phyloP scores from a whole-genome alignment of 2,113 vertebrate species.

The Corvus cornix region DNA sequence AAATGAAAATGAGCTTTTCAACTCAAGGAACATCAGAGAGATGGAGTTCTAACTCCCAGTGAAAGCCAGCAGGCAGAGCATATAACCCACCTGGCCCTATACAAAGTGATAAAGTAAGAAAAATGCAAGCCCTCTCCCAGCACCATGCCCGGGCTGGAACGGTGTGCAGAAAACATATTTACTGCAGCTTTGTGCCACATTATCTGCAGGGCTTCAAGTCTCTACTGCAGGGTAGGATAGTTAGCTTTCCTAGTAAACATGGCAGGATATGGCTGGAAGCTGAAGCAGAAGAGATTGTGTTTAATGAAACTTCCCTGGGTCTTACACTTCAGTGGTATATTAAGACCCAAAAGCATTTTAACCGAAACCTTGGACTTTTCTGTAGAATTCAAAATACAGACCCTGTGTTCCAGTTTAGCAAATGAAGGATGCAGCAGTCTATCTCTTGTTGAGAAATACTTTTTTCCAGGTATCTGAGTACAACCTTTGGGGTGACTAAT shows the following conservation, averaged over 20 bases:
- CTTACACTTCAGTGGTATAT: background rate
- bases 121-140: background rate
- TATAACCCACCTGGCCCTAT: background rate
- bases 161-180: background rate
- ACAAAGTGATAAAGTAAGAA: background rate
- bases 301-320: background rate
- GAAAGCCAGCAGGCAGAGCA: background rate
- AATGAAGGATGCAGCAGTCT: background rate
- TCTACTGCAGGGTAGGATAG: background rate
- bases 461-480: background rate
- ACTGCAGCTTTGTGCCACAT: background rate
- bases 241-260: background rate
- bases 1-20: slow-evolving; percentile 12
- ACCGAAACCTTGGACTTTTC: background rate
- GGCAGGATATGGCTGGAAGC: background rate
- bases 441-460: background rate
- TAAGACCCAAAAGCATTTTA: background rate
- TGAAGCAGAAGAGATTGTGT: background rate
- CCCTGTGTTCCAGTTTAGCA: background rate
- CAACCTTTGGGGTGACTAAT: background rate
- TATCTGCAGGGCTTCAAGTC: background rate
- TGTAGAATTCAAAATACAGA: background rate
- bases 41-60: background rate
- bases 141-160: background rate
- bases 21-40: background rate